Evolutionary conservation across 1,140 invertebrate species (phyloP).

Genomic region (Zaprionus vittiger): DNA sequence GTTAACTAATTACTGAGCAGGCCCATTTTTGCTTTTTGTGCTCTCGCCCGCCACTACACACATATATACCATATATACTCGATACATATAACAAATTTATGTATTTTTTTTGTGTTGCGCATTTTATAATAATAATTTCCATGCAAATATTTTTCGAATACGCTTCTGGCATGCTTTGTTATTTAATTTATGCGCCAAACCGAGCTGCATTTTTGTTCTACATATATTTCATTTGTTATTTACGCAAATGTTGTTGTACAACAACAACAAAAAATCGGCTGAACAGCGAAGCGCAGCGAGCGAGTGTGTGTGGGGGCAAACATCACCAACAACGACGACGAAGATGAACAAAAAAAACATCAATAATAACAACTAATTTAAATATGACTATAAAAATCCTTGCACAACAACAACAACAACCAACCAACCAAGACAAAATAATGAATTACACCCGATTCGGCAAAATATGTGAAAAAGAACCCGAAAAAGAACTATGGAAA

Average conservation of each 20-base stretch:
- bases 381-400: conserved; percentile 66
- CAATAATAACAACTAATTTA: conserved; percentile 41
- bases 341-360: conserved; percentile 29
- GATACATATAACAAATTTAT: conserved; percentile 50
- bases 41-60: conserved; percentile 40
- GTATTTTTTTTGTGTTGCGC: conserved; percentile 62
- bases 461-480: background rate
- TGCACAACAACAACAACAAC: conserved; percentile 66
- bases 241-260: conserved; percentile 52
- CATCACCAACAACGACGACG: conserved; percentile 34
- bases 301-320: conserved; percentile 52
- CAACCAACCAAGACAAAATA: conserved; percentile 16
- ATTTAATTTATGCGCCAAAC: conserved; percentile 63
- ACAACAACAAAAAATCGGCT: conserved; percentile 37
- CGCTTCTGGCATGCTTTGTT: conserved; percentile 74
- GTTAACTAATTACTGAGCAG: conserved; percentile 49
- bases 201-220: conserved; percentile 29
- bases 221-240: conserved; percentile 40
- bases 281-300: conserved; percentile 67
- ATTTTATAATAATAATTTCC: conserved; percentile 55
- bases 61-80: conserved; percentile 18
- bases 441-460: conserved; percentile 28
- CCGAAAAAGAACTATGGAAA: conserved; percentile 5
- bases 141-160: conserved; percentile 68
- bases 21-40: conserved; percentile 37